Evolutionary conservation across 2,888 invertebrate species (phyloP).

Genomic region (Stramonita haemastoma): DNA sequence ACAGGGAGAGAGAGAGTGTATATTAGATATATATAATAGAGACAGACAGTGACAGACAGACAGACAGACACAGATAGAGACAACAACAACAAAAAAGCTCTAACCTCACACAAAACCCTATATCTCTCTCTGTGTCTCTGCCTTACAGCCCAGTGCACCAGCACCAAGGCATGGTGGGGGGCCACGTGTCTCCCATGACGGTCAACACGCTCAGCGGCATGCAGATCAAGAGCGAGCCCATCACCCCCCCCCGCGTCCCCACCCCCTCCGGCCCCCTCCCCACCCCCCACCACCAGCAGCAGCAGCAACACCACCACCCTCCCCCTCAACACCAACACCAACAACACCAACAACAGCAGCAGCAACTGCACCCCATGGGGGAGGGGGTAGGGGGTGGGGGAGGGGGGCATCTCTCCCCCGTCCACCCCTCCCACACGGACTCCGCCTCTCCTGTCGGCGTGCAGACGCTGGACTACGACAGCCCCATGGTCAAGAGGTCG

Average conservation of each 20-base stretch:
- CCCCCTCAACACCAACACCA: not conserved
- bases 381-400: conserved; percentile 44
- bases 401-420: conserved; percentile 71
- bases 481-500: conserved; percentile 85
- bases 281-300: conserved; percentile 77
- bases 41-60: too few relatives aligned
- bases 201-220: conserved; percentile 77
- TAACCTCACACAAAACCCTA: too few relatives aligned
- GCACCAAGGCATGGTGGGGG: conserved; percentile 53
- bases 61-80: too few relatives aligned
- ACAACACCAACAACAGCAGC: conserved; percentile 37
- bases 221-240: conserved; percentile 96
- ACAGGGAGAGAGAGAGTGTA: too few relatives aligned
- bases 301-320: conserved; percentile 67
- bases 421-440: conserved; percentile 62
- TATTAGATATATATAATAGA: too few relatives aligned
- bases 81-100: too few relatives aligned
- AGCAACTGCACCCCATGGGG: conserved; percentile 77
- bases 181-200: conserved; percentile 66
- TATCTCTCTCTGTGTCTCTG: too few relatives aligned
- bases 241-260: conserved; percentile 93
- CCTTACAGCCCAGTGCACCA: conserved; percentile 59
- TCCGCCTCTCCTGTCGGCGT: conserved; percentile 52
- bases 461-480: conserved; percentile 74
- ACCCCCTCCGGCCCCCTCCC: conserved; percentile 75